phyloP scores from a whole-genome alignment of 2,888 invertebrate species.

The Ectemnius continuus region DNA sequence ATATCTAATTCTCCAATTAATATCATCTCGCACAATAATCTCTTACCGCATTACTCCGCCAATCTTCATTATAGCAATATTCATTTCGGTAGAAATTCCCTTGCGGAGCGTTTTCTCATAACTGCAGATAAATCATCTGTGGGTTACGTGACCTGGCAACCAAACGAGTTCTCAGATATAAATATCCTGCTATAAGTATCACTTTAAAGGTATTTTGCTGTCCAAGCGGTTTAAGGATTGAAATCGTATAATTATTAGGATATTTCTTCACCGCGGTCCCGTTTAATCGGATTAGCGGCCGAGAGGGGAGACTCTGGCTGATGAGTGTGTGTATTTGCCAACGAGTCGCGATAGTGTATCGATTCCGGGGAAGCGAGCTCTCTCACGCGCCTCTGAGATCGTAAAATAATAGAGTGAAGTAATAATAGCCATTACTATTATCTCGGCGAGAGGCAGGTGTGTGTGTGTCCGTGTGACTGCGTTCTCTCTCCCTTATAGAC shows the following conservation, averaged over 20 bases:
- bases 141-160: too few species aligned
- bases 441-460: conserved; percentile 49
- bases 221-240: too few species aligned
- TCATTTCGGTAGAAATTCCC: too few species aligned
- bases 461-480: conserved; percentile 28
- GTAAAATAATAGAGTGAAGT: conserved; percentile 71
- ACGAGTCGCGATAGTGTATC: conserved; percentile 54
- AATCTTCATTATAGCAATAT: too few species aligned
- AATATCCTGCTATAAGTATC: too few species aligned
- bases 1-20: too few species aligned
- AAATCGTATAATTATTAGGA: not conserved
- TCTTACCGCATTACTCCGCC: too few species aligned
- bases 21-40: too few species aligned
- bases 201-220: too few species aligned
- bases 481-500: conserved; percentile 60
- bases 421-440: conserved; percentile 69
- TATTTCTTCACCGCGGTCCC: not conserved
- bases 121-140: too few species aligned
- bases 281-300: not conserved
- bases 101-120: too few species aligned
- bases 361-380: conserved; percentile 64
- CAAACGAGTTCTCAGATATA: too few species aligned
- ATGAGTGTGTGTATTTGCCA: not conserved
- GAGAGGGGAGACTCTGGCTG: not conserved
- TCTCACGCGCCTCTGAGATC: conserved; percentile 43